A percentile compares a stretch with the other conserved stretches of the same genome.
phyloP scores from a whole-genome alignment of 37 sponge, comb jelly and placozoan genomes.

The Halichondria panicea region DNA sequence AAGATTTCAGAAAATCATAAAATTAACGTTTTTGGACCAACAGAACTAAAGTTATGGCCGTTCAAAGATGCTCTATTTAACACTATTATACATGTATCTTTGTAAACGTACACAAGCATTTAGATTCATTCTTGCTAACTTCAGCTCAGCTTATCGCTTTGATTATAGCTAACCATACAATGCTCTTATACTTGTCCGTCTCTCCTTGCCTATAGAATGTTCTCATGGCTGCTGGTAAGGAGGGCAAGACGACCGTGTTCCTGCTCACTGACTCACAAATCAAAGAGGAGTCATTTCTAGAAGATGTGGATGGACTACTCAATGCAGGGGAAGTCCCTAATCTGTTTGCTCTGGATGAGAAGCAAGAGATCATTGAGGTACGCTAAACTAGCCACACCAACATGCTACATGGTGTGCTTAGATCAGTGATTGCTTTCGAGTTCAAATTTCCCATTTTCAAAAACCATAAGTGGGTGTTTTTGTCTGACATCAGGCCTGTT shows the following conservation, averaged over 20 bases:
- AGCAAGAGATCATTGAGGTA: conserved; percentile 95
- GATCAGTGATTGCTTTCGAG: too few relatives aligned
- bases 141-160: too few relatives aligned
- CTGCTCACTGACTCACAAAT: conserved; percentile 97
- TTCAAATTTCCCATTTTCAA: background rate
- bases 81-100: too few relatives aligned
- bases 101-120: too few relatives aligned
- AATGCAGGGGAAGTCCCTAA: conserved; percentile 99
- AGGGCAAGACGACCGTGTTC: conserved; percentile 94
- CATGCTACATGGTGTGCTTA: too few relatives aligned
- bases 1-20: too few relatives aligned
- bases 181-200: too few relatives aligned
- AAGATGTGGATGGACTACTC: conserved; percentile 97
- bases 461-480: background rate
- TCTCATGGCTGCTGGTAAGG: conserved; percentile 78
- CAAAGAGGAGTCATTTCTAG: conserved; percentile 95
- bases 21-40: too few relatives aligned
- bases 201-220: conserved; percentile 28
- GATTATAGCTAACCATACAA: too few relatives aligned
- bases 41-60: too few relatives aligned
- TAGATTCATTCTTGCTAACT: too few relatives aligned
- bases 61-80: too few relatives aligned
- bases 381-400: background rate
- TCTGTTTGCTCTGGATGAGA: conserved; percentile 92
- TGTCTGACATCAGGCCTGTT: background rate